Percentiles rank a stretch among this genome's conserved stretches.
Conservation (phyloP, 2,113 vertebrate species). For the Anseranas semipalmata region DNA sequence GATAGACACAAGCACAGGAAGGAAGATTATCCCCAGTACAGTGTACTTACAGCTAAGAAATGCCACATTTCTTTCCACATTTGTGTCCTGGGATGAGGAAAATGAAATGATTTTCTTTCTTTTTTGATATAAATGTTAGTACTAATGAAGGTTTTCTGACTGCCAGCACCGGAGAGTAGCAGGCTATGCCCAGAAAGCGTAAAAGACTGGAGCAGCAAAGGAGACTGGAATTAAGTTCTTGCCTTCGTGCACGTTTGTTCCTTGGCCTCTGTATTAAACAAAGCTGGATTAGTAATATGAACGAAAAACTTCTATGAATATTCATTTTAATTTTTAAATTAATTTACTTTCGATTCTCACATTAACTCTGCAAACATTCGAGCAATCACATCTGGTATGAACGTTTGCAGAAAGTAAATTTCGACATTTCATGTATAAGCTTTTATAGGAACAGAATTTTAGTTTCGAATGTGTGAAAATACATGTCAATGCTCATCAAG, state of each 20-base stretch:
- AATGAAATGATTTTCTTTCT: not conserved
- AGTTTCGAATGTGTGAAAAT: not conserved
- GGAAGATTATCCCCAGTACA: not conserved
- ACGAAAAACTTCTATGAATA: conserved; percentile 33
- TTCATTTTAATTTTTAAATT: conserved; percentile 44
- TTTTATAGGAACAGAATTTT: not conserved
- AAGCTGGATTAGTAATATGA: not conserved
- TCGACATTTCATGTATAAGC: not conserved
- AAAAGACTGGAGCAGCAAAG: not conserved
- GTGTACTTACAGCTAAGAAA: not conserved
- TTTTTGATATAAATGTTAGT: not conserved
- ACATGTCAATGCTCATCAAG: not conserved
- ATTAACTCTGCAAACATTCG: conserved; percentile 55
- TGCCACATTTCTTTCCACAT: not conserved
- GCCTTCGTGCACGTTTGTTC: not conserved
- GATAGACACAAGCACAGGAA: conserved; percentile 3
- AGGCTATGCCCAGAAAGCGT: not conserved
- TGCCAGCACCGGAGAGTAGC: not conserved
- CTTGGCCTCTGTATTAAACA: not conserved
- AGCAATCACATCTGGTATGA: conserved; percentile 17
- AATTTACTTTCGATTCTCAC: conserved; percentile 3
- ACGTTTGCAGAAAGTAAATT: conserved; percentile 12
- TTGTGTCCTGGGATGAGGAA: not conserved
- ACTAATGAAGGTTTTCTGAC: not conserved
- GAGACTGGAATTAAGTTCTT: not conserved